Evolutionary conservation across 1,140 invertebrate species (phyloP), one percentile per base, ranked within the genome.

Genomic region (Drosophila erecta): DNA sequence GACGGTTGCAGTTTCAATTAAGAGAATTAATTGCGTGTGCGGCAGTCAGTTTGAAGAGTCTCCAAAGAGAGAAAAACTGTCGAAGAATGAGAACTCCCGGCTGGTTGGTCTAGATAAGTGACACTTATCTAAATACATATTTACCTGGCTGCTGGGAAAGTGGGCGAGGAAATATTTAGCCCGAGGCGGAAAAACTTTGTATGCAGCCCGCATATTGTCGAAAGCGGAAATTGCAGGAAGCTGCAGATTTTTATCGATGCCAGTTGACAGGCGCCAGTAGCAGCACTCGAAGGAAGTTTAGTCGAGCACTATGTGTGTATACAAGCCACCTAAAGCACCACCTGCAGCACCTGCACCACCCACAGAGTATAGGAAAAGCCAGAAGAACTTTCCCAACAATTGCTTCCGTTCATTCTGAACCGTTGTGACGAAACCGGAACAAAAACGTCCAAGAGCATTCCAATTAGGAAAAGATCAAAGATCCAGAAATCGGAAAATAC

Each of bases 111-210:
- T 43, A 70, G 81, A 85, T 85, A 85, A 86, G 78, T 71, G 67
- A 44, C 83, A 87, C 81, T 86, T 86, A 86, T 86, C 81, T 87
- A 86, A 86, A 86, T 86, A 86, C 81, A 86, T 87, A 86, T 87
- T 86, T 86, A 81, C 65, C 71, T 53, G 55, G 43, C 22, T n/a
- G 24, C 33, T 14, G 54, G n/a, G 20, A 15, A 24, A 49, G 15
- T 40, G 15, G 41, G 14, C 7, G 4, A 12, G n/a, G 40, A 8
- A 27, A 27, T 46, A 46, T 57, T 24, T 33, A 43, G 54, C 33
- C n/a, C 2, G 55, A 15, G 47, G 30, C 10, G 5, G 47, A 14
- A 41, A 49, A 50, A 72, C 70, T 59, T 72, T 51, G 46, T 72
- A 72, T 72, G 67, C 62, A 56, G 30, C 83, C 83, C 72, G 83